These are phyloP conservation scores for Eristalinus aeneus DNA, from an alignment of 2,888 invertebrate genomes.

Conservation along the genomic window DNA sequence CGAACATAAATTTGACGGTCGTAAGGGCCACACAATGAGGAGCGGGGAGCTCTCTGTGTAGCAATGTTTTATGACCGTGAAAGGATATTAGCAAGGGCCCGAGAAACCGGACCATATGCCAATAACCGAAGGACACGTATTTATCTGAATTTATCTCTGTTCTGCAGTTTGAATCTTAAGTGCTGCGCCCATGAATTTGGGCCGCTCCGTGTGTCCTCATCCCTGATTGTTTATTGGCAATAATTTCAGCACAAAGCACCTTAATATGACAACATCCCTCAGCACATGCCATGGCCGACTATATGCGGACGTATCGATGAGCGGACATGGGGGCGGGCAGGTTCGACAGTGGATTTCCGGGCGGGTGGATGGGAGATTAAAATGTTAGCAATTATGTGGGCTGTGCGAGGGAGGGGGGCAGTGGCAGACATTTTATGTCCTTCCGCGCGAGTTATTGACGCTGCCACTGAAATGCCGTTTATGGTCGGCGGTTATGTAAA, in stretches of 20 bases:
- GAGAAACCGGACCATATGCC: constrained; percentile 44
- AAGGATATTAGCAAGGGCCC: constrained; percentile 18
- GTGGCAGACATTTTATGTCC: constrained; percentile 49
- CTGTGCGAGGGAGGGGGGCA: neutral
- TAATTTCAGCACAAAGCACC: constrained; percentile 33
- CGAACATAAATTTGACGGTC: constrained; percentile 57
- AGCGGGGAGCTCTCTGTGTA: constrained; percentile 10
- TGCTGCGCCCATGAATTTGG: neutral
- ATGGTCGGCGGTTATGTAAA: constrained; percentile 59
- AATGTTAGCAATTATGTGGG: constrained; percentile 32
- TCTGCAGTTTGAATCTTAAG: constrained; percentile 63
- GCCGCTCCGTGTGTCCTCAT: neutral
- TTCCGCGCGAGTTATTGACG: constrained; percentile 13
- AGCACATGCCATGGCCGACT: neutral
- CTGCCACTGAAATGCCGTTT: constrained; percentile 37
- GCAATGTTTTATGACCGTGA: constrained; percentile 52
- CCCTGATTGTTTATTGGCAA: constrained; percentile 63
- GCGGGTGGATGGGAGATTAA: constrained; percentile 43
- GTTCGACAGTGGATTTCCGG: constrained; percentile 53
- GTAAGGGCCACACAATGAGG: constrained; percentile 10
- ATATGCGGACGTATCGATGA: neutral
- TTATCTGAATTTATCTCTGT: constrained; percentile 57
- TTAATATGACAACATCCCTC: constrained; percentile 48
- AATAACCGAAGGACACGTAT: constrained; percentile 62
- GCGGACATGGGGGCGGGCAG: neutral